phyloP scores from a whole-genome alignment of 2,888 invertebrate genomes.

The Parnassius mnemosyne region DNA sequence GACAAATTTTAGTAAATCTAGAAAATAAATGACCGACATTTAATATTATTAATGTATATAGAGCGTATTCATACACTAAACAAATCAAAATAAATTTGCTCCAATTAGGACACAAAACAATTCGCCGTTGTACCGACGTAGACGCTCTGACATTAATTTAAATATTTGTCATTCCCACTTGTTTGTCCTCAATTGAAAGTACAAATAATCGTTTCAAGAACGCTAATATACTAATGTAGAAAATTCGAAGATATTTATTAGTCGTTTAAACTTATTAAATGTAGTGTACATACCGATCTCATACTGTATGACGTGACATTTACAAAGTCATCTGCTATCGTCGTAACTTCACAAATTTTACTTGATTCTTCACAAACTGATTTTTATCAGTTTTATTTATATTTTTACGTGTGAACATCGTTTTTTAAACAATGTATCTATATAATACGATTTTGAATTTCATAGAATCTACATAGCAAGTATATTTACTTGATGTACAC shows the following conservation, averaged over 20 bases:
- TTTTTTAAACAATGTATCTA: too few relatives aligned
- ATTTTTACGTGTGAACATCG: too few relatives aligned
- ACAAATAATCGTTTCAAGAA: background rate
- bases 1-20: background rate
- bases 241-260: too few relatives aligned
- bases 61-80: slow-evolving; percentile 1
- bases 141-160: slow-evolving; percentile 1
- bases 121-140: background rate
- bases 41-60: background rate
- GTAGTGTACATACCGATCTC: too few relatives aligned
- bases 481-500: slow-evolving; percentile 11
- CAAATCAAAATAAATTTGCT: slow-evolving; percentile 18
- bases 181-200: slow-evolving; percentile 19
- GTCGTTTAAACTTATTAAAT: too few relatives aligned
- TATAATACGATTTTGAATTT: too few relatives aligned
- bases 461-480: slow-evolving; percentile 8
- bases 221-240: too few relatives aligned
- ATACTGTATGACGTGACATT: too few relatives aligned
- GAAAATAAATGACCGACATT: background rate
- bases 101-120: slow-evolving; percentile 17
- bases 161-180: slow-evolving; percentile 7
- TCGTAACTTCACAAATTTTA: too few relatives aligned
- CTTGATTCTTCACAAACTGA: too few relatives aligned
- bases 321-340: too few relatives aligned
- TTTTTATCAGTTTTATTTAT: too few relatives aligned